Evolutionary conservation across 2,888 invertebrate species (phyloP).

Genomic region (Stramonita haemastoma): DNA sequence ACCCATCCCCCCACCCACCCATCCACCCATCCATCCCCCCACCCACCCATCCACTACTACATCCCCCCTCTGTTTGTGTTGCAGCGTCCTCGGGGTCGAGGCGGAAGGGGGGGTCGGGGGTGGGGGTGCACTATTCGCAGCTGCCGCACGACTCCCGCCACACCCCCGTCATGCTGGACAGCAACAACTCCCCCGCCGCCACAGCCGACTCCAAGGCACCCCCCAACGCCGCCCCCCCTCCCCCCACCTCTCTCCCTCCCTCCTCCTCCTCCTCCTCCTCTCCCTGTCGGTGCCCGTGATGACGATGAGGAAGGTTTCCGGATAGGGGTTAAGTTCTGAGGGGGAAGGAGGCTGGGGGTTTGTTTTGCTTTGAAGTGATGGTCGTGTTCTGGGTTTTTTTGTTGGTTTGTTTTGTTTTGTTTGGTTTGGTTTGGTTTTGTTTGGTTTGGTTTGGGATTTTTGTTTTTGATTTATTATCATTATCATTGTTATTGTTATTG

Average conservation of each 20-base stretch:
- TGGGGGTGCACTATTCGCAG: not conserved
- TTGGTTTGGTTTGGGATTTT: too few relatives aligned
- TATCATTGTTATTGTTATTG: too few relatives aligned
- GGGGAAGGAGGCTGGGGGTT: not conserved
- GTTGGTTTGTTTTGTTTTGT: too few relatives aligned
- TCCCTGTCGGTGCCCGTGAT: not conserved
- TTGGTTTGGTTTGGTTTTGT: too few relatives aligned
- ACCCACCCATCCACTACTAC: too few relatives aligned
- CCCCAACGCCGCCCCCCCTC: not conserved
- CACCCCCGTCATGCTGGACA: conserved; percentile 8
- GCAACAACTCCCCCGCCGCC: not conserved
- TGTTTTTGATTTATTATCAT: too few relatives aligned
- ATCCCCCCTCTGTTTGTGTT: not conserved
- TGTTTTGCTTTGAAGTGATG: not conserved
- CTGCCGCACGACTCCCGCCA: conserved; percentile 13
- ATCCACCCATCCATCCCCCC: too few relatives aligned
- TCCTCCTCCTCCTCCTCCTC: not conserved
- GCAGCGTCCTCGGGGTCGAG: not conserved
- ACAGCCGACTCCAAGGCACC: not conserved
- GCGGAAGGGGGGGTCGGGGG: not conserved
- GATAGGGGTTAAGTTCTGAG: not conserved
- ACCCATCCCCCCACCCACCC: not conserved
- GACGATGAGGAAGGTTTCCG: not conserved
- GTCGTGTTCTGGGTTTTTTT: too few relatives aligned
- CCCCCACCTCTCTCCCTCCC: not conserved